phyloP scores from a whole-genome alignment of 2,113 vertebrate species.

The Muntiacus muntjak region DNA sequence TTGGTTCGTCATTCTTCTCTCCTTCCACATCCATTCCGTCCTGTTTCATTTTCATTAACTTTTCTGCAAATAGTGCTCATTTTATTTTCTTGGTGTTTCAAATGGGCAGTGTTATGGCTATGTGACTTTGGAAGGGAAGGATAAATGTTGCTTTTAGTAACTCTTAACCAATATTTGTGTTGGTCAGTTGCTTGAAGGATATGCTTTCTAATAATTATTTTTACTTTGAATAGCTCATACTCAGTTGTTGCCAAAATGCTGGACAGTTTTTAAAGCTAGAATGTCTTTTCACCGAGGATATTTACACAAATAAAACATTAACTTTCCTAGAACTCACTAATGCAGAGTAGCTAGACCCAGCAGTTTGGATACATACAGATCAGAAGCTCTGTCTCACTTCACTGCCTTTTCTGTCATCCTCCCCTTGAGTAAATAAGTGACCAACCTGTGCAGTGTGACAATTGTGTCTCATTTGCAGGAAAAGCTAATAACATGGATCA shows the following conservation, averaged over 20 bases:
- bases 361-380: conserved; percentile 81
- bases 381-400: conserved; percentile 77
- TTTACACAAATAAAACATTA: conserved; percentile 80
- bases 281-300: conserved; percentile 83
- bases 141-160: conserved; percentile 83
- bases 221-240: conserved; percentile 81
- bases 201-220: conserved; percentile 76
- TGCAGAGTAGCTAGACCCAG: conserved; percentile 79
- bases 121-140: conserved; percentile 83
- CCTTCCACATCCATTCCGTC: conserved; percentile 81
- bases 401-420: conserved; percentile 65
- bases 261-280: conserved; percentile 82
- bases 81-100: conserved; percentile 87
- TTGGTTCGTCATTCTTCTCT: conserved; percentile 78
- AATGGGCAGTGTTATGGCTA: conserved; percentile 86
- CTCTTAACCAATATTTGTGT: conserved; percentile 81
- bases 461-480: conserved; percentile 75
- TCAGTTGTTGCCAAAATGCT: conserved; percentile 84
- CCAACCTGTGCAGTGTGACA: conserved; percentile 78
- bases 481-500: conserved; percentile 76
- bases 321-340: conserved; percentile 85
- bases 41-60: conserved; percentile 82
- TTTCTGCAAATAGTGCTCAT: conserved; percentile 84
- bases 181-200: conserved; percentile 72
- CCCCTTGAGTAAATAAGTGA: conserved; percentile 77